Base-by-base conservation (phyloP, 2,797 vertebrate species). In the Chaunax sp. region DNA sequence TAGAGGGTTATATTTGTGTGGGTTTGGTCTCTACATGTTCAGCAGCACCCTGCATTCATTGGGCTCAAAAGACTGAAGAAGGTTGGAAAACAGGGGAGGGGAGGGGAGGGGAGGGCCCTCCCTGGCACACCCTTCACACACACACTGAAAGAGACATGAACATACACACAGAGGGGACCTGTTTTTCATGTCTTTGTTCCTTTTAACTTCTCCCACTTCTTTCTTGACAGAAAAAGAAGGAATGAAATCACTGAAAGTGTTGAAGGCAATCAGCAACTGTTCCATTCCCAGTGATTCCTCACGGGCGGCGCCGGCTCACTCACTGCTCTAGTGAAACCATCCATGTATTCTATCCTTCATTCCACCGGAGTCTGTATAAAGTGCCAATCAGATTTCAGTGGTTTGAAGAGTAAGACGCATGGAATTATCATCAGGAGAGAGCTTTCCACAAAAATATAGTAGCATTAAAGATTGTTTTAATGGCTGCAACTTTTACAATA, bases 361-460 rank as follows among this genome's bases (percentile, higher is more conserved):
- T 98, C 97, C 97, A 99, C 97, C 97, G 97, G 97, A 99, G 97
- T 99, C 97, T 99, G 97, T 98, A 89, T 95, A 87, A 54, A 73
- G 93, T 94, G 86, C 81, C 83, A 96, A 95, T 94, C 97, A 99
- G 97, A 99, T 98, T 98, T 98, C 97, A 96, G 96, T 98, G 97
- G 96, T 90, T 92, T 99, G 97, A 97, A 97, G 97, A 91, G 93
- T 96, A 97, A 93, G 94, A 96, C 92, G 82, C 95, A 94, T 96
- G 96, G 96, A 94, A 93, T 92, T 71, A 87, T 89, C 91, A 33
- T 90, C 90, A 62, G 74, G 64, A 73, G 45, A 55, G 35, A 59
- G 38, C 28, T 62, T 56, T 64, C 3, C 13, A 60, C 38, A 15
- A 11, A 62, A 18, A 38, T 22, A 14, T 12, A 44, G 15, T 18